Conservation (phyloP, 2,113 vertebrate species). For the Corythaixoides concolor region DNA sequence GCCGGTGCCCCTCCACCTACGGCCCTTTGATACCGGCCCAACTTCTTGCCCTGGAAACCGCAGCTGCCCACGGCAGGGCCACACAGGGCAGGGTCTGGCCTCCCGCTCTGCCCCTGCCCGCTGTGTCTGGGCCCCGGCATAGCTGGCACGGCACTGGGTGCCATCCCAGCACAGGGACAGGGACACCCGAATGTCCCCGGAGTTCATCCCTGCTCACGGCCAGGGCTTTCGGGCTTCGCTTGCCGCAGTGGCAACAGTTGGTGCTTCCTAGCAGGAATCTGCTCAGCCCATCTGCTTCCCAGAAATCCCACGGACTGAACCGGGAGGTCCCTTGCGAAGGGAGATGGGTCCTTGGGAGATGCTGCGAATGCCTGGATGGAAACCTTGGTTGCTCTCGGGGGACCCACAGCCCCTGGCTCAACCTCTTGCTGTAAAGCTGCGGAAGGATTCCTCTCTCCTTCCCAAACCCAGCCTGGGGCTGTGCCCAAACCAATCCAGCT, state of each 20-base stretch:
- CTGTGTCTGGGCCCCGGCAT: background rate
- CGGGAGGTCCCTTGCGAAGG: background rate
- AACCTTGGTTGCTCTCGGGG: background rate
- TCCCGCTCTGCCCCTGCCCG: background rate
- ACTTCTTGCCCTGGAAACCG: background rate
- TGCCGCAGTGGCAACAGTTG: background rate
- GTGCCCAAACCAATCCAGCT: background rate
- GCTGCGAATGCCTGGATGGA: rapidly evolving
- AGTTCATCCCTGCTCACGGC: background rate
- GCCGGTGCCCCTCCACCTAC: background rate
- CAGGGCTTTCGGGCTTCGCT: rapidly evolving
- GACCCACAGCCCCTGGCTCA: background rate
- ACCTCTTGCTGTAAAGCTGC: background rate
- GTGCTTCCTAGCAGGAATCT: background rate
- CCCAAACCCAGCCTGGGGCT: rapidly evolving
- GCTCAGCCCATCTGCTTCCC: background rate
- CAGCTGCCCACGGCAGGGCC: background rate
- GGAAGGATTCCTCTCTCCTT: background rate
- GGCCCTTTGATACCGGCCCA: background rate
- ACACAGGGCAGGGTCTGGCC: background rate
- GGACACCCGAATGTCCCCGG: rapidly evolving
- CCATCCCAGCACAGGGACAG: rapidly evolving
- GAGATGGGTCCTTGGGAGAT: background rate
- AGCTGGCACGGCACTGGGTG: rapidly evolving
- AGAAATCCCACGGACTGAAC: background rate